Evolutionary conservation across 2,888 invertebrate genomes (phyloP), one percentile per base, ranked within the genome.

Genomic region (Gymnocheta viridis): DNA sequence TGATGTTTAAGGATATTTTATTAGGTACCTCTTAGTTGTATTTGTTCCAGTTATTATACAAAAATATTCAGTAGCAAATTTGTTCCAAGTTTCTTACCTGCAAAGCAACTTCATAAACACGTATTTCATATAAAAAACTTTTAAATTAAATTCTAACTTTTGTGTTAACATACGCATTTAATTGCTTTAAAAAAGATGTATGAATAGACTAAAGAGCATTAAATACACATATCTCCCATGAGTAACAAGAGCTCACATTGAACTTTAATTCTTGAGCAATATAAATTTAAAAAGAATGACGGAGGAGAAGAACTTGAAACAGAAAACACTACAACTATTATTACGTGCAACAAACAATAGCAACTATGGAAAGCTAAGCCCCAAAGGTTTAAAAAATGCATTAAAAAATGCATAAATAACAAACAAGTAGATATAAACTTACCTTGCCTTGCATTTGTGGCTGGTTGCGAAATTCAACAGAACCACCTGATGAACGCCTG

Each of bases 401-500:
- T 29, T 14, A 41, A 62, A 79, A 24, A 29, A 0, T 32, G 14
- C 29, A 49, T 29, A 9, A 22, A 27, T 22, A 22, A 19, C 22
- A 10, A 2, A n/a, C 9, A 41, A 44, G 29, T 14, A 29, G 4
- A 4, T 4, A 66, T 7, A 17, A 70, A 88, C 88, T 87, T 85
- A 90, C 90, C 87, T 89, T 87, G 24, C 88, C 89, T 58, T 89
- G 83, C 84, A 88, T 85, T 85, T 89, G 89, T 51, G 89, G 89
- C 58, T 89, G 89, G 35, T 84, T 87, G 62, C 91, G 90, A 88
- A 93, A 93, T 84, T 93, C 93, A 70, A 93, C 92, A 19, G 91
- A 92, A 90, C 92, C 91, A 90, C 92, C 92, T 87, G 93, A 93
- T 90, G 92, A 92, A 86, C 92, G 91, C 76, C 93, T 89, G 54